A percentile compares a stretch with the other conserved stretches of the same genome.
Conservation (phyloP, 1,140 invertebrate genomes). For the Magallana ariakensis region DNA sequence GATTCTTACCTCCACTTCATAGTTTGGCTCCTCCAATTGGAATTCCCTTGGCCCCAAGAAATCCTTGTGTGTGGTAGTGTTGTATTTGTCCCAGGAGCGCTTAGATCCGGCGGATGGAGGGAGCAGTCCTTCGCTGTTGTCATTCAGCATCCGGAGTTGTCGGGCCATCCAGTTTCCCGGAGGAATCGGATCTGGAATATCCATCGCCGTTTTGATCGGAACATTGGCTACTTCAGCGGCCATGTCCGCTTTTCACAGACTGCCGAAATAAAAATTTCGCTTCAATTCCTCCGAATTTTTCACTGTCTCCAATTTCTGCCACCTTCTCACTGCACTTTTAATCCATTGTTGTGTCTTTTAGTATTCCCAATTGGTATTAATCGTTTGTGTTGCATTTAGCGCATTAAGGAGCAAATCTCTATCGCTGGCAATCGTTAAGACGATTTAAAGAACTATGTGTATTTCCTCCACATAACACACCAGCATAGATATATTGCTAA, state of each 20-base stretch:
- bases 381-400: neutral
- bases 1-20: slow-evolving; percentile 40
- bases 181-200: slow-evolving; percentile 56
- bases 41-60: slow-evolving; percentile 42
- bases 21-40: slow-evolving; percentile 33
- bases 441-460: slow-evolving; percentile 27
- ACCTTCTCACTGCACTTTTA: slow-evolving; percentile 21
- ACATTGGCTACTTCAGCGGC: slow-evolving; percentile 12
- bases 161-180: slow-evolving; percentile 67
- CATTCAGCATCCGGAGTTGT: slow-evolving; percentile 61
- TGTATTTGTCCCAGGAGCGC: slow-evolving; percentile 59
- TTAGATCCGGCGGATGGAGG: slow-evolving; percentile 54
- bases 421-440: slow-evolving; percentile 19
- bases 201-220: slow-evolving; percentile 35
- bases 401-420: slow-evolving; percentile 25
- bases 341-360: slow-evolving; percentile 31
- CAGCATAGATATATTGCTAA: slow-evolving; percentile 23
- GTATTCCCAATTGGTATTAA: neutral
- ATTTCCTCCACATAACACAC: neutral
- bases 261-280: neutral
- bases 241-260: neutral
- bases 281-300: neutral
- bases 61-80: slow-evolving; percentile 55
- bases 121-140: slow-evolving; percentile 63
- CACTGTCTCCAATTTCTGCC: neutral